phyloP scores from a whole-genome alignment of 2,113 vertebrate genomes.

The Crocuta crocuta region DNA sequence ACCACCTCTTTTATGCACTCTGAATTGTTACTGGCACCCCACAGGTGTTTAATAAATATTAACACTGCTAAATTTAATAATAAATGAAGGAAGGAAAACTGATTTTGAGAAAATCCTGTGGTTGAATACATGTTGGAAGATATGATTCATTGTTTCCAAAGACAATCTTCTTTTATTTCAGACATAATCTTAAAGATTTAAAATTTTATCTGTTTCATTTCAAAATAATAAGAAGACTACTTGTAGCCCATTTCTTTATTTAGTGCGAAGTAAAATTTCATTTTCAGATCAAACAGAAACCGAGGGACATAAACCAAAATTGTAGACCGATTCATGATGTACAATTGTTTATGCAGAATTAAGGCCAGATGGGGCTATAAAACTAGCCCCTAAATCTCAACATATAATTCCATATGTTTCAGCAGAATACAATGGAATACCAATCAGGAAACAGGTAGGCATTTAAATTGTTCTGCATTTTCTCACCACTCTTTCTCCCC shows the following conservation, averaged over 20 bases:
- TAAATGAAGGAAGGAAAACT: constrained; percentile 56
- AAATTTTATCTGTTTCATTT: constrained; percentile 55
- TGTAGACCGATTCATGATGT: background rate
- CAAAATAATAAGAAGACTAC: constrained; percentile 31
- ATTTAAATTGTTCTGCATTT: background rate
- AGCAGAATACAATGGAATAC: background rate
- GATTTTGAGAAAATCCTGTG: background rate
- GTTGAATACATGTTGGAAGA: background rate
- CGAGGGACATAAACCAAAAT: constrained; percentile 32
- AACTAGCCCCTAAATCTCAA: constrained; percentile 45
- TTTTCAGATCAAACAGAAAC: constrained; percentile 59
- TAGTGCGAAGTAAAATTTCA: constrained; percentile 52
- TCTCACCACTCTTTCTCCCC: background rate
- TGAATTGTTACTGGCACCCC: constrained; percentile 26
- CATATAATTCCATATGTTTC: background rate
- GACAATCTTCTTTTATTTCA: constrained; percentile 40
- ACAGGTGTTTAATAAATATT: constrained; percentile 68
- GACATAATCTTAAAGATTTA: constrained; percentile 38
- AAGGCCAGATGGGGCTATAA: constrained; percentile 64
- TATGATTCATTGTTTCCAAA: constrained; percentile 52
- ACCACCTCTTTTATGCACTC: constrained; percentile 26
- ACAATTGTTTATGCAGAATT: constrained; percentile 49
- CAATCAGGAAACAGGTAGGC: background rate
- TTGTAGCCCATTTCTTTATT: constrained; percentile 7
- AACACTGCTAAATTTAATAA: constrained; percentile 59